A percentile compares a stretch with the other conserved stretches of the same genome.
phyloP scores from a whole-genome alignment of 1,140 invertebrate genomes.

The Drosophila rufa region DNA sequence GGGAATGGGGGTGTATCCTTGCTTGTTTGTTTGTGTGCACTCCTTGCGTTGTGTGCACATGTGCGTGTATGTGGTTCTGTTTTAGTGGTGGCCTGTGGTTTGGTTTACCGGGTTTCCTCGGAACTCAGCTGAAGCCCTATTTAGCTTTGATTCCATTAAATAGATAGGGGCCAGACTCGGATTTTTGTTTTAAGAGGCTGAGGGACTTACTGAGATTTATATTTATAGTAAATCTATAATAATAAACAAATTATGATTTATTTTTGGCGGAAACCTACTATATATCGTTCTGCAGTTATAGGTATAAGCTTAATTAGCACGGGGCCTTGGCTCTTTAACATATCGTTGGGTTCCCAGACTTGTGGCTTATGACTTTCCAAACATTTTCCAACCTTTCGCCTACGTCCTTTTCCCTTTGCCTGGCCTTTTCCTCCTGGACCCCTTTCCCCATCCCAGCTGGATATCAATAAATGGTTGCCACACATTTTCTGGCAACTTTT shows the following conservation, averaged over 20 bases:
- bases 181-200: background rate
- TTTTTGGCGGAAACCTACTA: too few species aligned
- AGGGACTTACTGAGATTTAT: too few species aligned
- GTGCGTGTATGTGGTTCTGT: constrained; percentile 21
- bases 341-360: background rate
- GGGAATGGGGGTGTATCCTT: constrained; percentile 1
- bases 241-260: too few species aligned
- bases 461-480: constrained; percentile 47
- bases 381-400: background rate
- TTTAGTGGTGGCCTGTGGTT: constrained; percentile 28
- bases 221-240: too few species aligned
- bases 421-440: background rate
- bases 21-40: constrained; percentile 29
- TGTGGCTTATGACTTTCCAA: background rate
- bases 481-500: constrained; percentile 40
- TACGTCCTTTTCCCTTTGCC: background rate
- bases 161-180: background rate
- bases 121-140: background rate
- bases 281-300: background rate
- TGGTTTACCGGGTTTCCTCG: constrained; percentile 1
- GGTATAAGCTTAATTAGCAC: too few species aligned
- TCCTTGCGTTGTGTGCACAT: constrained; percentile 11
- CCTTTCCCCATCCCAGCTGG: background rate
- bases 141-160: constrained; percentile 33
- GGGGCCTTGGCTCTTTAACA: background rate